These are phyloP conservation scores for Phrynocephalus vlangalii DNA, from an alignment of 2,797 vertebrate genomes.

Conservation along the genomic window DNA sequence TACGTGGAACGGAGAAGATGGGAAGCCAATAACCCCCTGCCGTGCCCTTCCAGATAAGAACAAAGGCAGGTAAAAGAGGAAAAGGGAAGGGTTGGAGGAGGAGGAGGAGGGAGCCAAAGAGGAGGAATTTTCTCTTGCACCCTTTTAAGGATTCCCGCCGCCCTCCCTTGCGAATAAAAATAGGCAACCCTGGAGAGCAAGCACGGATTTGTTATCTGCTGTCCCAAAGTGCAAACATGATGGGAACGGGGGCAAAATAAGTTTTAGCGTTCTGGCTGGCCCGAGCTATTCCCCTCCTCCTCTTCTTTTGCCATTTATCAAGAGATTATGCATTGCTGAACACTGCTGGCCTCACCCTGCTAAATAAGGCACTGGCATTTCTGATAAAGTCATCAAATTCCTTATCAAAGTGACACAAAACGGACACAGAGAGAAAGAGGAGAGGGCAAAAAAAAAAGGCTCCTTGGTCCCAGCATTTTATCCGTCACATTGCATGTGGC, in stretches of 20 bases:
- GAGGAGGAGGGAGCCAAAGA: too few relatives aligned
- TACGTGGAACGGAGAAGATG: neutral
- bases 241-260: neutral
- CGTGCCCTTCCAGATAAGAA: neutral
- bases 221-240: neutral
- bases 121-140: neutral
- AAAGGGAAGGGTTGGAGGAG: neutral
- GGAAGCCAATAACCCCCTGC: neutral
- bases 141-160: neutral
- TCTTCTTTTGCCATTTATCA: constrained; percentile 94
- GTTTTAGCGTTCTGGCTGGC: constrained; percentile 28
- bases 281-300: constrained; percentile 8
- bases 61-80: neutral
- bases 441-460: constrained; percentile 68
- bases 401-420: constrained; percentile 92
- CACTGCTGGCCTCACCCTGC: constrained; percentile 93
- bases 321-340: constrained; percentile 88
- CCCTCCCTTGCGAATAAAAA: neutral
- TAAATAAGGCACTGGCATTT: constrained; percentile 99
- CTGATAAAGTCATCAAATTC: constrained; percentile 99
- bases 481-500: constrained; percentile 46
- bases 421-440: constrained; percentile 87
- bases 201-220: neutral
- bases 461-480: constrained; percentile 31
- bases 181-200: accelerated